Conservation (phyloP, 2,797 vertebrate genomes). For the Trematomus bernacchii region DNA sequence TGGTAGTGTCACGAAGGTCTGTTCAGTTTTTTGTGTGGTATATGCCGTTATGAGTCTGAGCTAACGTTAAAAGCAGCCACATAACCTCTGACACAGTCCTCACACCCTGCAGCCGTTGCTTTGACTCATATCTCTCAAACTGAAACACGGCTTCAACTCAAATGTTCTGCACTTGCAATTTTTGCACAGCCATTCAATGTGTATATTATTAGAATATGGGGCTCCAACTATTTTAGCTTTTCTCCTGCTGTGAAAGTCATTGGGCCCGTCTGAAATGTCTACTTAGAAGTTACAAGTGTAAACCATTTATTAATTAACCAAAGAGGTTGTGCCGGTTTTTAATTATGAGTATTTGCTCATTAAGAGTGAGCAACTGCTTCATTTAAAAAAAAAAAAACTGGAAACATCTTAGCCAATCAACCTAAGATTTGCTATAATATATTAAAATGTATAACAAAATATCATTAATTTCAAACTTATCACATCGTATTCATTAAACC, state of each 20-base stretch:
- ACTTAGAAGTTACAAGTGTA: constrained; percentile 12
- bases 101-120: constrained; percentile 66
- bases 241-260: constrained; percentile 7
- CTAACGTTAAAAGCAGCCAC: constrained; percentile 69
- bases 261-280: background rate
- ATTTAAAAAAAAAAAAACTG: background rate
- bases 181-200: constrained; percentile 8
- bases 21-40: constrained; percentile 34
- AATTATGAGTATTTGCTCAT: constrained; percentile 14
- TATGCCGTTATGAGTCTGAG: constrained; percentile 53
- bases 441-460: background rate
- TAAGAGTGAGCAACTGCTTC: background rate
- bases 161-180: constrained; percentile 18
- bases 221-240: background rate
- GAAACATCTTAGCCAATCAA: background rate
- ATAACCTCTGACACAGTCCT: constrained; percentile 63
- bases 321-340: background rate
- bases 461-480: background rate
- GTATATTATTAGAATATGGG: constrained; percentile 7
- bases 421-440: background rate
- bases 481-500: background rate
- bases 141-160: constrained; percentile 45
- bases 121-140: constrained; percentile 76
- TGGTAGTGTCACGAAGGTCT: constrained; percentile 25
- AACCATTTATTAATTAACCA: constrained; percentile 10